These are phyloP conservation scores for Cosmorhoe ocellata DNA, from an alignment of 2,888 invertebrate genomes.

Conservation along the genomic window DNA sequence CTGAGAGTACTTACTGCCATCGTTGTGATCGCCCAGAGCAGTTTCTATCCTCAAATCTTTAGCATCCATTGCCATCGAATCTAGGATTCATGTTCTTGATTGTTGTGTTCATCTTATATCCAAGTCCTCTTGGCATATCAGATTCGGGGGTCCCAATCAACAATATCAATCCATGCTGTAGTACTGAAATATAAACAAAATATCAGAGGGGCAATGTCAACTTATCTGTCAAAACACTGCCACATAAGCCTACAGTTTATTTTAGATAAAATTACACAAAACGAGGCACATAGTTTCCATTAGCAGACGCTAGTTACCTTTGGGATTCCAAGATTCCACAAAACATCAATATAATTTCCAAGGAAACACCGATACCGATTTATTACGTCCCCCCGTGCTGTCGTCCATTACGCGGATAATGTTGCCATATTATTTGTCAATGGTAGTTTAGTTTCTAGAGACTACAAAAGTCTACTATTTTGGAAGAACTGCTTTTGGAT, in stretches of 20 bases:
- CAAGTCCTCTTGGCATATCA: slow-evolving; percentile 30
- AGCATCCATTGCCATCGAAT: slow-evolving; percentile 71
- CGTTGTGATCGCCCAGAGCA: slow-evolving; percentile 63
- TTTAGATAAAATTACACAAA: slow-evolving; percentile 20
- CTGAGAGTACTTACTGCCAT: slow-evolving; percentile 69
- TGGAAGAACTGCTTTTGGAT: too few species aligned
- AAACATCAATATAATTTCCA: slow-evolving; percentile 79
- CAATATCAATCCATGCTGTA: slow-evolving; percentile 68
- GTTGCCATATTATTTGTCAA: slow-evolving; percentile 41
- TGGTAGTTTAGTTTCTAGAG: too few species aligned
- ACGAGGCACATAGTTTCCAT: slow-evolving; percentile 16
- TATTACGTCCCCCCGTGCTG: slow-evolving; percentile 63
- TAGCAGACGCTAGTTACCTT: slow-evolving; percentile 44
- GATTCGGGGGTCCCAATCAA: slow-evolving; percentile 39
- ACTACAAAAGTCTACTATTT: too few species aligned
- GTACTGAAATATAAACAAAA: slow-evolving; percentile 81
- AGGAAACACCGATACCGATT: slow-evolving; percentile 80
- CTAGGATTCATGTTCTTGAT: slow-evolving; percentile 51
- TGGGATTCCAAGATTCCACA: slow-evolving; percentile 45
- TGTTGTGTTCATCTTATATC: slow-evolving; percentile 58
- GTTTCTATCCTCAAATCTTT: slow-evolving; percentile 68
- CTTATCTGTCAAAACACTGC: slow-evolving; percentile 80
- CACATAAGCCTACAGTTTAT: slow-evolving; percentile 59
- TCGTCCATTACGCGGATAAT: slow-evolving; percentile 55
- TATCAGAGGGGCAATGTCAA: slow-evolving; percentile 67